Conservation (phyloP, 2,797 vertebrate genomes). For the Phrynocephalus forsythii region DNA sequence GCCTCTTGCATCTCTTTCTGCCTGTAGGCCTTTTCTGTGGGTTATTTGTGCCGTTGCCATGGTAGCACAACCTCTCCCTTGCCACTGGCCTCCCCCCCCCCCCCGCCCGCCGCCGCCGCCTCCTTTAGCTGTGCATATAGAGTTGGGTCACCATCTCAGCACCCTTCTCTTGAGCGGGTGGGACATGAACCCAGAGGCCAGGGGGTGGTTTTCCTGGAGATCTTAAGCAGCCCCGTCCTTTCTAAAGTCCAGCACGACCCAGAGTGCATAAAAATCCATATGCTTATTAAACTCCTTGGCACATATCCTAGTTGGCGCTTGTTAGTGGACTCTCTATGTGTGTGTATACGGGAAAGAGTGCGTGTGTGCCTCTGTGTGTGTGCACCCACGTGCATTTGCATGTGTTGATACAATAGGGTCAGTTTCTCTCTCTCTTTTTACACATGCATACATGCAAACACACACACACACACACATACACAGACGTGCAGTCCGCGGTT, state of each 20-base stretch:
- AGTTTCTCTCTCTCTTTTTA: background rate
- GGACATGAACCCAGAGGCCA: conserved; percentile 22
- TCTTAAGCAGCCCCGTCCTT: background rate
- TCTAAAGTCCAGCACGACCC: background rate
- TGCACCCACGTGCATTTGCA: background rate
- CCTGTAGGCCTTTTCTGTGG: conserved; percentile 20
- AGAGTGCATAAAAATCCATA: conserved; percentile 23
- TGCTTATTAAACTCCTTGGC: conserved; percentile 33
- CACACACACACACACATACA: background rate
- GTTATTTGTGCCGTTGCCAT: conserved; percentile 19
- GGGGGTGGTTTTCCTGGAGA: conserved; percentile 23
- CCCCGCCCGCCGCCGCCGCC: too few relatives aligned
- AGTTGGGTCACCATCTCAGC: background rate
- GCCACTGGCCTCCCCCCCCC: background rate
- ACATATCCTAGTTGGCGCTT: background rate
- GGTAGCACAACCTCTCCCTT: background rate
- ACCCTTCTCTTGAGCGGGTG: conserved; percentile 3
- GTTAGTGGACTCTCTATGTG: background rate
- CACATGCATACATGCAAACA: background rate
- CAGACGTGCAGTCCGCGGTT: background rate
- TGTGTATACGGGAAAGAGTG: background rate
- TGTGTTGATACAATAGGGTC: background rate
- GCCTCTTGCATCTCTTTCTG: conserved; percentile 5
- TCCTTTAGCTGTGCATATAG: background rate
- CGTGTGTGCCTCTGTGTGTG: background rate